These are phyloP conservation scores for Myiotriccus ornatus DNA, from an alignment of 2,797 vertebrate genomes.

Conservation along the genomic window DNA sequence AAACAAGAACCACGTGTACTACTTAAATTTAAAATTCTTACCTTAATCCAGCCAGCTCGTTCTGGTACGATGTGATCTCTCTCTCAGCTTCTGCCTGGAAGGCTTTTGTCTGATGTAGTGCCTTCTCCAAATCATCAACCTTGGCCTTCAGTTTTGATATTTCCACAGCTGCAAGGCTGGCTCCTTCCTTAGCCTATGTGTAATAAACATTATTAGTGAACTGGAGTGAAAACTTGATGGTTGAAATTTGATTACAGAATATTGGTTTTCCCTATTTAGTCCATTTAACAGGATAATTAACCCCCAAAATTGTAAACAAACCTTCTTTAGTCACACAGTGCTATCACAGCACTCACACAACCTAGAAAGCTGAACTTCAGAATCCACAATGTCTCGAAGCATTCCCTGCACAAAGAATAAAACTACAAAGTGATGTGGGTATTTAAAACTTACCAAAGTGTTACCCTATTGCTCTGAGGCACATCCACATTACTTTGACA, in stretches of 20 bases:
- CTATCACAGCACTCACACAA: background rate
- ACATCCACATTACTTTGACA: constrained; percentile 50
- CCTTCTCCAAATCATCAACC: constrained; percentile 75
- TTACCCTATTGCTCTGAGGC: constrained; percentile 60
- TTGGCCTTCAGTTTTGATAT: constrained; percentile 67
- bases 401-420: background rate
- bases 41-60: constrained; percentile 74
- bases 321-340: background rate
- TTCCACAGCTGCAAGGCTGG: constrained; percentile 59
- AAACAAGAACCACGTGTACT: background rate
- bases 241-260: background rate
- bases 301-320: background rate
- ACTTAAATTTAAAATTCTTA: constrained; percentile 31
- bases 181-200: constrained; percentile 70
- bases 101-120: constrained; percentile 63
- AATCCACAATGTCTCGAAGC: background rate
- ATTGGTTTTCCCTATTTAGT: background rate
- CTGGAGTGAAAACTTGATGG: background rate
- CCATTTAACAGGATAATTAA: background rate
- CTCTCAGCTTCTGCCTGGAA: constrained; percentile 66
- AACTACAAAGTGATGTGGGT: background rate
- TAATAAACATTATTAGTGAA: background rate
- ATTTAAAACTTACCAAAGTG: background rate
- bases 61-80: constrained; percentile 66
- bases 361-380: background rate